Base-by-base conservation (phyloP, 2,113 vertebrate species). In the Pleuronectes platessa region DNA sequence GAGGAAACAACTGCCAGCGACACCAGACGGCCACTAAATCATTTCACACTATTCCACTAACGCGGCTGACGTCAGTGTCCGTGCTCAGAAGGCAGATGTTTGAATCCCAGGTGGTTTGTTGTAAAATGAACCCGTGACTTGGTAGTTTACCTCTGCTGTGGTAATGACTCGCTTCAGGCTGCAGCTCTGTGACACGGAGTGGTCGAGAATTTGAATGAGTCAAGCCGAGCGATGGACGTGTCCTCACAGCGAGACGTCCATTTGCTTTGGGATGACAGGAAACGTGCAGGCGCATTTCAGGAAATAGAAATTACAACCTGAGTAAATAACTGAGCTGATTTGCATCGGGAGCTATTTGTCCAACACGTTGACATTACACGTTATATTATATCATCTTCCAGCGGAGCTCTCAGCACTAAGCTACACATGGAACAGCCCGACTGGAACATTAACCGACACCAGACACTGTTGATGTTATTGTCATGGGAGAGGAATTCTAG, bases 31-130 rank as follows among this genome's bases (percentile, higher is more conserved):
- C 15, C 21, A 73, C 60, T 65, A 70, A 84, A 31, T 65, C 23
- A 37, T 31, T 31, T 31, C 69, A 83, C 37, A 73, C 53, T 78
- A 77, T 78, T 83, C 61, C 23, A 86, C 76, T 80, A 66, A 80
- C 21, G 5, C 12, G 1, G 9, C 64, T 90, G 86, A 90, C 62
- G 37, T 87, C 85, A 88, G 64, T 71, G 65, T 61, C 35, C 40
- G 31, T 56, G 70, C 78, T 89, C 70, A 75, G 66, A 62, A 69
- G 75, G 42, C 61, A 61, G 55, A 68, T 2, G 11, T 18, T 83
- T 58, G 35, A 71, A 74, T 87, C 70, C 74, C 51, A 2, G 4
- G 64, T n/a, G 51, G 31, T 31, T n/a, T 42, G 47, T 10, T 78
- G 35, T 54, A 63, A 69, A 55, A 72, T 37, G 24, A 70, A 68